phyloP scores from a whole-genome alignment of 2,797 vertebrate genomes.

The Diplodus puntazzo region DNA sequence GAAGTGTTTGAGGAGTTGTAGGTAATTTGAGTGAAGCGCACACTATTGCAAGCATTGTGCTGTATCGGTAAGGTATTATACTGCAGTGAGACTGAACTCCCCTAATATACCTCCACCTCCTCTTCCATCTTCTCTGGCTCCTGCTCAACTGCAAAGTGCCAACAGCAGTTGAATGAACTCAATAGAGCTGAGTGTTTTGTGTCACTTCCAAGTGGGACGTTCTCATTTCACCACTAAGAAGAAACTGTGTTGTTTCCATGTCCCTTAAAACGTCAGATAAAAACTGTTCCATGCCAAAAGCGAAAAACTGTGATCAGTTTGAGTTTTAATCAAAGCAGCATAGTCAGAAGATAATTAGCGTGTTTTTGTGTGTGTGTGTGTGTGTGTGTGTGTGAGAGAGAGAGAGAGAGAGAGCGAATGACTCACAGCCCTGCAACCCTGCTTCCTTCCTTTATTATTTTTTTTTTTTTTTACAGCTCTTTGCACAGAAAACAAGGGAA shows the following conservation, averaged over 20 bases:
- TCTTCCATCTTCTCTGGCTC: slow-evolving; percentile 24
- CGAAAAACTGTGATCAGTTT: slow-evolving; percentile 24
- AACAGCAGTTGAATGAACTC: slow-evolving; percentile 36
- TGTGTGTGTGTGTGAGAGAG: background rate
- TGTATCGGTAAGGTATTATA: slow-evolving; percentile 12
- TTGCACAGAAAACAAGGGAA: slow-evolving; percentile 40
- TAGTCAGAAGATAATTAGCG: slow-evolving; percentile 34
- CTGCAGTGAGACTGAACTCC: slow-evolving; percentile 14
- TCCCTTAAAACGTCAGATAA: slow-evolving; percentile 26
- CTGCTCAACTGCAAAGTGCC: slow-evolving; percentile 39
- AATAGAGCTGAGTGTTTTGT: slow-evolving; percentile 45
- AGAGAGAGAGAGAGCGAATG: slow-evolving; percentile 14
- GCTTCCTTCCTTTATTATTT: slow-evolving; percentile 28
- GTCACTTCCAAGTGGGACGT: slow-evolving; percentile 45
- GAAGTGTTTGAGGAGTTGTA: slow-evolving; percentile 24
- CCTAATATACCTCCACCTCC: slow-evolving; percentile 22
- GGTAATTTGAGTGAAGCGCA: slow-evolving; percentile 40
- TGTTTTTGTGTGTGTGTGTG: background rate
- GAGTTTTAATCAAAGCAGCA: slow-evolving; percentile 39
- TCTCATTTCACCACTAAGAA: slow-evolving; percentile 44
- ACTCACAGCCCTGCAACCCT: slow-evolving; percentile 51
- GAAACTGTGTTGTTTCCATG: slow-evolving; percentile 32
- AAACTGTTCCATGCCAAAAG: slow-evolving; percentile 23
- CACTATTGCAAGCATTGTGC: slow-evolving; percentile 18
- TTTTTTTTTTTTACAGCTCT: slow-evolving; percentile 31